Evolutionary conservation across 64 coral and sea anemone genomes (phyloP), one percentile per base, ranked within the genome.

Genomic region (Montipora sp.): DNA sequence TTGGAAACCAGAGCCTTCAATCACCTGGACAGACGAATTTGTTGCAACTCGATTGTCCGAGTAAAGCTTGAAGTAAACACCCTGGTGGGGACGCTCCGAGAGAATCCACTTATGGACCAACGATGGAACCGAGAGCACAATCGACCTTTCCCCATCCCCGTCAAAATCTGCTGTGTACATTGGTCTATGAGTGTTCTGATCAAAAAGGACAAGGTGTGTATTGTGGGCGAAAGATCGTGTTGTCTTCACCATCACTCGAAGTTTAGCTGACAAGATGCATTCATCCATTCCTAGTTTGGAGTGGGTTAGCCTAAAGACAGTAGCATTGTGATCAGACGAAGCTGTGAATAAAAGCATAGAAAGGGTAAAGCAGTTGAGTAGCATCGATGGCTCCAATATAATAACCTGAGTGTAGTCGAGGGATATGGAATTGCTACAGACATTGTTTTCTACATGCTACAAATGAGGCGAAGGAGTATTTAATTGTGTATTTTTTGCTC

Each of bases 51-150:
- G 15, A 15, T 71, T 19, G 47, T 71, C 7, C 19, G 82, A 50
- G 1, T 21, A 47, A 3, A 85, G 18, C 65, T 12, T 85, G 65
- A 85, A 19, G n/a, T 72, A 85, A 14, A 71, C 44, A 85, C 82
- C 82, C 21, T 23, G 61, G 36, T 72, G 68, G 1, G 16, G 0
- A 71, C 7, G 46, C 61, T 65, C 60, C 2, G 65, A 71, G 19
- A 13, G n/a, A 48, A 85, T 8, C 82, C 82, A 85, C 18, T 47
- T 85, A 50, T 72, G 68, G 18, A 85, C 82, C 63, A 85, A 85
- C 21, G 45, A 3, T 13, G 5, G 82, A 70, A 22, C 63, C 7
- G 82, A 47, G 49, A 85, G 50, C 61, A 48, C 15, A 18, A 71
- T 9, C 61, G 8, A 71, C 65, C 47, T 85, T 12, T 11, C 18